Conservation (phyloP, 2,888 invertebrate species). For the Aquatica leii region DNA sequence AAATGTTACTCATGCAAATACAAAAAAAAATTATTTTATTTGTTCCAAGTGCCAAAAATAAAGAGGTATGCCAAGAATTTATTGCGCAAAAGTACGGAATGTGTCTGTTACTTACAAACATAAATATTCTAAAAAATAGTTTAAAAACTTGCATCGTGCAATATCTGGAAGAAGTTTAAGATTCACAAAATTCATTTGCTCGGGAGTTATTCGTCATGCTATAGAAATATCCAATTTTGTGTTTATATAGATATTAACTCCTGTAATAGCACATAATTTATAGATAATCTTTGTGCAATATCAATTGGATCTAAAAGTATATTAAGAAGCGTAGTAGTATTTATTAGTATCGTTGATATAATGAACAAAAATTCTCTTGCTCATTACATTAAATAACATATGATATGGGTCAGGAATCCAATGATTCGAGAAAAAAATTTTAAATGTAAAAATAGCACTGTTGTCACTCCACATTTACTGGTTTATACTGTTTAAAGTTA, state of each 20-base stretch:
- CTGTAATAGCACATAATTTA: background rate
- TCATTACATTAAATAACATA: background rate
- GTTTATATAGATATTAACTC: background rate
- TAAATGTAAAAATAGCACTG: no score
- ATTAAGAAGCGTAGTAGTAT: background rate
- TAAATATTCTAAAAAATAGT: background rate
- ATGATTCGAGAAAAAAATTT: no score
- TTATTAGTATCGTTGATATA: background rate
- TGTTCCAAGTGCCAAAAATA: no score
- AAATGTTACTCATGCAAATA: no score
- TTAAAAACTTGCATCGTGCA: background rate
- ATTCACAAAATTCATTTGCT: background rate
- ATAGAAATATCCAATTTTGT: constrained; percentile 3
- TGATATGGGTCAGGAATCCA: background rate
- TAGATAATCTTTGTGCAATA: background rate
- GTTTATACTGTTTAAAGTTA: no score
- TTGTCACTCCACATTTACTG: no score
- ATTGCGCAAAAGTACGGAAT: no score
- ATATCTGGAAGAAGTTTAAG: background rate
- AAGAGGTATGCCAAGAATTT: no score
- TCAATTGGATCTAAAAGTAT: background rate
- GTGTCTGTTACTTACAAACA: background rate
- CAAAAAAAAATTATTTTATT: no score
- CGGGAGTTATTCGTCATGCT: background rate
- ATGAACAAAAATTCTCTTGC: background rate